A percentile compares a stretch with the other conserved stretches of the same genome.
phyloP scores from a whole-genome alignment of 2,888 invertebrate genomes.

The Sinelater perroti region DNA sequence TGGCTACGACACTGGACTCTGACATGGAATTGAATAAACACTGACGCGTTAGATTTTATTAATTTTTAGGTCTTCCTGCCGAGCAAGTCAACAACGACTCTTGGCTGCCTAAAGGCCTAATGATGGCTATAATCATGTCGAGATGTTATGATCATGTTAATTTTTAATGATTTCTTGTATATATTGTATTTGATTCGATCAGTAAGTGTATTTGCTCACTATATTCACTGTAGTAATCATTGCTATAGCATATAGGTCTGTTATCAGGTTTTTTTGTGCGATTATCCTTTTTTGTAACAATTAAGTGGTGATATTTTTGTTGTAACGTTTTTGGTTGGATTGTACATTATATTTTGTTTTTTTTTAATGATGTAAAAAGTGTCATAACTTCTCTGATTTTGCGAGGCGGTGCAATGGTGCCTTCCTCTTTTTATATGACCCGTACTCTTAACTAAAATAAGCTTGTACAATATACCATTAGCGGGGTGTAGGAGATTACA shows the following conservation, averaged over 20 bases:
- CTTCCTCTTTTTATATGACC: slow-evolving; percentile 58
- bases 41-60: slow-evolving; percentile 51
- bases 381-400: slow-evolving; percentile 59
- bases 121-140: slow-evolving; percentile 57
- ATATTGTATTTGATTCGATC: slow-evolving; percentile 26
- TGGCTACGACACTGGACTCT: slow-evolving; percentile 62
- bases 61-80: slow-evolving; percentile 56
- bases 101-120: slow-evolving; percentile 53
- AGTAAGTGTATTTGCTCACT: slow-evolving; percentile 20
- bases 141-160: slow-evolving; percentile 55
- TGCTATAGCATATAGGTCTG: slow-evolving; percentile 29
- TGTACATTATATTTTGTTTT: slow-evolving; percentile 19
- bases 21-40: slow-evolving; percentile 55
- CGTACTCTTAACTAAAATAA: slow-evolving; percentile 49
- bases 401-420: slow-evolving; percentile 58
- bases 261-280: slow-evolving; percentile 28
- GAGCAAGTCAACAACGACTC: slow-evolving; percentile 40
- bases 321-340: slow-evolving; percentile 11
- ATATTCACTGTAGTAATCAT: slow-evolving; percentile 20
- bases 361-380: slow-evolving; percentile 41
- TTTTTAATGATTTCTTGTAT: slow-evolving; percentile 30
- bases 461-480: slow-evolving; percentile 37
- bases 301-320: slow-evolving; percentile 8
- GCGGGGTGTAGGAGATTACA: slow-evolving; percentile 36
- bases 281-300: slow-evolving; percentile 14